Evolutionary conservation across 2,888 invertebrate species (phyloP).

Genomic region (Polydrusus tereticollis): DNA sequence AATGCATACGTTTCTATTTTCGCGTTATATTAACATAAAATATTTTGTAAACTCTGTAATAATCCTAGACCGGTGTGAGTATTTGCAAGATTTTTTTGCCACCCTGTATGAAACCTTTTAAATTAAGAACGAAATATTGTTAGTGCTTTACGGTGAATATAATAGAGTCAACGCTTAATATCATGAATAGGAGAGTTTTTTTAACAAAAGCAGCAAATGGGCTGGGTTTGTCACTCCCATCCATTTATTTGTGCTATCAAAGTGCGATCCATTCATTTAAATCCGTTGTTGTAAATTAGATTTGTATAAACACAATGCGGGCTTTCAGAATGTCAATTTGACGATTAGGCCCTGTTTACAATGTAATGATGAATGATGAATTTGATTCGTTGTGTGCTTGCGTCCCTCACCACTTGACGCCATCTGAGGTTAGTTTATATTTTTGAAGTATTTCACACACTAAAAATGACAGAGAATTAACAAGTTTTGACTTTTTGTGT

Average conservation of each 20-base stretch:
- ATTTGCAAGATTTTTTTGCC: too few species aligned
- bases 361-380: neutral
- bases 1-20: too few species aligned
- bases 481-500: too few species aligned
- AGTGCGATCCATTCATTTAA: conserved; percentile 23
- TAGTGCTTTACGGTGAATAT: neutral
- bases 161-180: conserved; percentile 2
- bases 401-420: too few species aligned
- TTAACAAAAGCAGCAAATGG: conserved; percentile 19
- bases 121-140: neutral
- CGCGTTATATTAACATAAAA: too few species aligned
- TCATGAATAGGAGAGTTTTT: conserved; percentile 6
- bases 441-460: too few species aligned
- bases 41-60: too few species aligned
- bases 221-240: conserved; percentile 18
- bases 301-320: conserved; percentile 24
- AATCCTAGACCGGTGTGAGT: too few species aligned
- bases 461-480: too few species aligned
- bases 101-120: neutral
- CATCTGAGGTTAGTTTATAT: too few species aligned
- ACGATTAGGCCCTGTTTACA: neutral
- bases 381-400: neutral
- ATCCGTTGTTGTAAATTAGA: conserved; percentile 1
- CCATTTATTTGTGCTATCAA: conserved; percentile 7
- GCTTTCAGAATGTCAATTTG: conserved; percentile 15